Conservation (phyloP, 2,888 invertebrate genomes). For the Osedax frankpressi region DNA sequence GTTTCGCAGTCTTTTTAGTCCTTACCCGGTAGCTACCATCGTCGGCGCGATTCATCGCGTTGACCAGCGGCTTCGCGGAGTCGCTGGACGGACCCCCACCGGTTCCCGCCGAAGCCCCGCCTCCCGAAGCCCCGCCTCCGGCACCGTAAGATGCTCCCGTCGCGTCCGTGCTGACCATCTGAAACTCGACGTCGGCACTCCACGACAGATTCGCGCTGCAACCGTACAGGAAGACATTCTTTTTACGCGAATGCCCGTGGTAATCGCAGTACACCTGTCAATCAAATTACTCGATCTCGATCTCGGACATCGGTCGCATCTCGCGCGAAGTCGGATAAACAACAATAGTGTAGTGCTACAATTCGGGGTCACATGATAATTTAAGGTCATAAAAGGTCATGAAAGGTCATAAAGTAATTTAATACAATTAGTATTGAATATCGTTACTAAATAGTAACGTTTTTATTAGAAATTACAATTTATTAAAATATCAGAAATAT, state of each 20-base stretch:
- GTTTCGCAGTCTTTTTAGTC: background rate
- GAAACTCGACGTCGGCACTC: slow-evolving; percentile 39
- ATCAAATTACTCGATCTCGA: too few relatives aligned
- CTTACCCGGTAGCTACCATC: background rate
- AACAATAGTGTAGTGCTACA: too few relatives aligned
- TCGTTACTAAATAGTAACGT: too few relatives aligned
- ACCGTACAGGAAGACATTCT: slow-evolving; percentile 90
- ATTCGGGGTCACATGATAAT: too few relatives aligned
- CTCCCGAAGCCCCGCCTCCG: slow-evolving; percentile 1
- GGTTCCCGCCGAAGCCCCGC: background rate
- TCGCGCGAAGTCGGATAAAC: too few relatives aligned
- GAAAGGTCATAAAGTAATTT: too few relatives aligned
- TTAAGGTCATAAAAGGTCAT: too few relatives aligned
- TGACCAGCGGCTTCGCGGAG: background rate
- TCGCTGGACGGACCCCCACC: background rate
- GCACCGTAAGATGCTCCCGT: background rate
- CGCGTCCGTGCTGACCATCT: slow-evolving; percentile 24
- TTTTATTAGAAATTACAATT: too few relatives aligned
- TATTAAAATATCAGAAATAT: too few relatives aligned
- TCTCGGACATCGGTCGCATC: too few relatives aligned
- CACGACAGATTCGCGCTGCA: slow-evolving; percentile 54
- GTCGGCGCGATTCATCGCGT: background rate
- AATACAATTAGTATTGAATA: too few relatives aligned
- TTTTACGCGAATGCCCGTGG: slow-evolving; percentile 68
- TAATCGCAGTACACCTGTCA: slow-evolving; percentile 43